Conservation (phyloP, 2,113 vertebrate species). For the Rhineura floridana region DNA sequence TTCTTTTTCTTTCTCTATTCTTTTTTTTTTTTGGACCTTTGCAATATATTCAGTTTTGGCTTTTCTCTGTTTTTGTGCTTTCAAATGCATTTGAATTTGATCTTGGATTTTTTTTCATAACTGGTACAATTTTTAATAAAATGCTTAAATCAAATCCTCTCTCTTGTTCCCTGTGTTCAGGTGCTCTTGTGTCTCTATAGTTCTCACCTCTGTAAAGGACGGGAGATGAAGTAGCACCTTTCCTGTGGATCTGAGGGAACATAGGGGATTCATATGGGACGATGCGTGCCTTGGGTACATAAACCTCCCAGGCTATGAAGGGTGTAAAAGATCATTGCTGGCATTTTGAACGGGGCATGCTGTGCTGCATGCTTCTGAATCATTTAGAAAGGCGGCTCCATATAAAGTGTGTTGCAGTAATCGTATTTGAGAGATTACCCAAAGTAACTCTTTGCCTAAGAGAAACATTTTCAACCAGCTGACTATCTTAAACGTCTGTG, state of each 20-base stretch:
- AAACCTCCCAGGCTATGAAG: neutral
- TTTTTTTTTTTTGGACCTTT: constrained; percentile 53
- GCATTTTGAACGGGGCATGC: neutral
- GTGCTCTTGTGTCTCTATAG: neutral
- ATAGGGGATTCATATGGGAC: neutral
- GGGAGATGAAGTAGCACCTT: neutral
- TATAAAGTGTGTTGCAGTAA: neutral
- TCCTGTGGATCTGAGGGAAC: neutral
- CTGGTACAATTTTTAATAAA: constrained; percentile 86
- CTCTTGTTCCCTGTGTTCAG: constrained; percentile 32
- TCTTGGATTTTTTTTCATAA: constrained; percentile 65
- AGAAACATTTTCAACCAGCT: neutral
- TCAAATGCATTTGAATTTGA: constrained; percentile 57
- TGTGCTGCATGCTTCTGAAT: neutral
- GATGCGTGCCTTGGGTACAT: neutral
- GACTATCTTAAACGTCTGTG: neutral
- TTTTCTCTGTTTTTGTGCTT: constrained; percentile 71
- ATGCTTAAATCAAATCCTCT: constrained; percentile 69
- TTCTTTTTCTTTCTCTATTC: neutral
- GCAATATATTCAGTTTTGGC: constrained; percentile 75
- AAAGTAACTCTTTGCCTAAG: neutral
- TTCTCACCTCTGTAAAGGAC: neutral
- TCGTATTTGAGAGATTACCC: neutral
- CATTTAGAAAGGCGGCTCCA: neutral
- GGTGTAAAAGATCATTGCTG: too few relatives aligned